Percentiles rank a stretch among this genome's conserved stretches.
Evolutionary conservation across 2,113 vertebrate species (phyloP).

Genomic region (Phyllostomus discolor): DNA sequence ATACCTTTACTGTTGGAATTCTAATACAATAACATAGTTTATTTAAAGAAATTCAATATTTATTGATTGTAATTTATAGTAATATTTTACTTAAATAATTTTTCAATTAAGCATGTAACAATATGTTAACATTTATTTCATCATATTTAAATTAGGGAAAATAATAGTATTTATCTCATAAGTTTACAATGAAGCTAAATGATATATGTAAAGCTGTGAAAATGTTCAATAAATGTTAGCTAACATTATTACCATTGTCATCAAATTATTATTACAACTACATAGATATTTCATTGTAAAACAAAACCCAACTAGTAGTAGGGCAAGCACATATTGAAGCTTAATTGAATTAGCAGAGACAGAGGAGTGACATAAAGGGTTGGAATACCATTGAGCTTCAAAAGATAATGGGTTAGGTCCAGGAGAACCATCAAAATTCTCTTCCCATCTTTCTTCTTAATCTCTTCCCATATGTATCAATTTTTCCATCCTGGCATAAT

Average conservation of each 20-base stretch:
- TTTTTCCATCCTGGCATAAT: neutral
- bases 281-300: neutral
- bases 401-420: neutral
- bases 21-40: neutral
- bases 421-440: neutral
- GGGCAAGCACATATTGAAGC: neutral
- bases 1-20: neutral
- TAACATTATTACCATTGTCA: neutral
- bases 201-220: neutral
- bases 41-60: neutral
- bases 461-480: neutral
- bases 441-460: neutral
- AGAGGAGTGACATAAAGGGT: neutral
- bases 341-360: neutral
- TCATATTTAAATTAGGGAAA: neutral
- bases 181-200: neutral
- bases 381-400: neutral
- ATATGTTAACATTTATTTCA: neutral
- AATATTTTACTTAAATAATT: neutral
- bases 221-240: neutral
- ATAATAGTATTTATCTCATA: neutral
- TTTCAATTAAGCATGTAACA: neutral
- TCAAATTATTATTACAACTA: neutral
- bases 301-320: neutral
- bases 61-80: neutral